Conservation (phyloP, 1,140 invertebrate genomes). For the Zaprionus africanus region DNA sequence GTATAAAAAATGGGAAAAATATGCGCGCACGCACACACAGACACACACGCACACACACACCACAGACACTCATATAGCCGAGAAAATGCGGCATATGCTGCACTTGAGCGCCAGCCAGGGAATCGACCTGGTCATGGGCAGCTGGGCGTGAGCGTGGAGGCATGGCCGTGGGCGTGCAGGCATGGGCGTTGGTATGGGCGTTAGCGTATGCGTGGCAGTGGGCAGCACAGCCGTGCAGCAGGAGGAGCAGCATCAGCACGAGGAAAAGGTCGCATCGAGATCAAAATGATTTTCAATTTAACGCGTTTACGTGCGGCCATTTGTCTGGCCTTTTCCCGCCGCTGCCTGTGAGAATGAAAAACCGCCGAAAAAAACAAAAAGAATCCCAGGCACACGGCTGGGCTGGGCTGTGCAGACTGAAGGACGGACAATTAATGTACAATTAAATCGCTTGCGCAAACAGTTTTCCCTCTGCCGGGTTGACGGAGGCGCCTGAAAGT, state of each 20-base stretch:
- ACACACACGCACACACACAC: slow-evolving; percentile 7
- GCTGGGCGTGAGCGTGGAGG: neutral
- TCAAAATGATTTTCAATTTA: slow-evolving; percentile 84
- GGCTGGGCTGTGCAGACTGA: neutral
- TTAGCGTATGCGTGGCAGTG: neutral
- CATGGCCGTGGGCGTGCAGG: neutral
- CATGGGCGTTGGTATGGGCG: neutral
- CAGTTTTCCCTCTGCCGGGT: neutral
- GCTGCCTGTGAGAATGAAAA: slow-evolving; percentile 22
- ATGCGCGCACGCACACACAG: slow-evolving; percentile 56
- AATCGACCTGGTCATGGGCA: neutral
- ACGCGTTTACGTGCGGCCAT: slow-evolving; percentile 78
- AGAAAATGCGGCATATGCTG: slow-evolving; percentile 55
- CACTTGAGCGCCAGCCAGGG: slow-evolving; percentile 49
- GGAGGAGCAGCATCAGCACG: neutral
- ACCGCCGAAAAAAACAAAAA: slow-evolving; percentile 19
- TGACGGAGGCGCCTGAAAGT: slow-evolving; percentile 46
- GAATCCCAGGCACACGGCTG: slow-evolving; percentile 9
- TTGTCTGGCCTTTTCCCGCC: slow-evolving; percentile 56
- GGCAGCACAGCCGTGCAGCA: neutral
- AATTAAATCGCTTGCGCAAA: slow-evolving; percentile 54
- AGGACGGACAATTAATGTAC: slow-evolving; percentile 67
- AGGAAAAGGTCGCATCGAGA: slow-evolving; percentile 68
- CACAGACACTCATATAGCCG: neutral
- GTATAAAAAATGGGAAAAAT: slow-evolving; percentile 70